These are phyloP conservation scores for Holothuria leucospilota DNA, from an alignment of 53 echinoderm and acorn worm species.

Conservation along the genomic window DNA sequence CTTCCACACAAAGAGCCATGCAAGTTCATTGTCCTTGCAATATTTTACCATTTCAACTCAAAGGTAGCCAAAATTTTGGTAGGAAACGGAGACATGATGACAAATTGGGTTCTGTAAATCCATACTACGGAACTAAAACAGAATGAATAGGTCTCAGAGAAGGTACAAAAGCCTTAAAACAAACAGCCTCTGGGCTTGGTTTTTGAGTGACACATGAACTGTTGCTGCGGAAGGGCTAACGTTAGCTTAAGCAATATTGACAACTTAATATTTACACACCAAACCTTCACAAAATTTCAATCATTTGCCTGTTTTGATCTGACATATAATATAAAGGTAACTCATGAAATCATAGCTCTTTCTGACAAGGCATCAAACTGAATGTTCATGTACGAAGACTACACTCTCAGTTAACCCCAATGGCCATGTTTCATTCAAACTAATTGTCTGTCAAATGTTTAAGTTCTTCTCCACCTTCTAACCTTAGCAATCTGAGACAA, in stretches of 20 bases:
- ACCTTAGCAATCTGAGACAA: no score
- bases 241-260: slow-evolving; percentile 50
- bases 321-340: no score
- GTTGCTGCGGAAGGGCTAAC: slow-evolving; percentile 21
- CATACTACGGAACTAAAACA: slow-evolving; percentile 33
- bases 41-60: not conserved
- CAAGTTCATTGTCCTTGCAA: slow-evolving; percentile 41
- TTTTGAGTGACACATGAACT: slow-evolving; percentile 47
- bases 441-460: no score
- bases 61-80: slow-evolving; percentile 18
- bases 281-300: not conserved
- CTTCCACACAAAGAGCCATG: slow-evolving; percentile 26
- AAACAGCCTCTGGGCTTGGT: slow-evolving; percentile 43
- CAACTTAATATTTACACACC: slow-evolving; percentile 3
- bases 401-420: no score
- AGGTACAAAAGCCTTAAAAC: slow-evolving; percentile 47
- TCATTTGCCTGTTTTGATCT: no score
- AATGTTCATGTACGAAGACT: no score
- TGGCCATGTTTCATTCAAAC: no score
- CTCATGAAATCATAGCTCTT: no score
- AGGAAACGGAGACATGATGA: slow-evolving; percentile 40
- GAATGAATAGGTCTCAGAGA: slow-evolving; percentile 37
- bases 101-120: slow-evolving; percentile 57
- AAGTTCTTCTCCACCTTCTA: no score
- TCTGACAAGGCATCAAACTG: no score